Base-by-base conservation (phyloP, 2,113 vertebrate species). In the Sterrhoptilus dennistouni region DNA sequence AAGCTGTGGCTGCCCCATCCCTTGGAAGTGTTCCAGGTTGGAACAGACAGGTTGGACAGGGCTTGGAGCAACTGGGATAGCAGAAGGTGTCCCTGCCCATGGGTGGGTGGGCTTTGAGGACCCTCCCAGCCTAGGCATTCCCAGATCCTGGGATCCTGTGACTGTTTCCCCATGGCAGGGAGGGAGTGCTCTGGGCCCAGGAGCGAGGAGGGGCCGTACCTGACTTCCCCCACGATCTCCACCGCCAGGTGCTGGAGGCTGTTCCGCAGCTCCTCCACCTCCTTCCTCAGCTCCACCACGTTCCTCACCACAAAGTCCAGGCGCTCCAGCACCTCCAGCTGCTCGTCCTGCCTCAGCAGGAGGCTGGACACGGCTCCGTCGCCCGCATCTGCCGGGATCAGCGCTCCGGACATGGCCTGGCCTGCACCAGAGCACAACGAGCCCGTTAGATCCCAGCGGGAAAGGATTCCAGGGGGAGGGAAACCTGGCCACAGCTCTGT, bases 211-310 rank as follows among this genome's bases (percentile, higher is more conserved):
- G 25, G 35, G 40, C 47, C 38, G 31, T 57, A 98, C 99, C 98
- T 99, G 91, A 99, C 98, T 91, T 99, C 99, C 35, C 98, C 98
- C 27, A 98, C 97, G 12, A 99, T 99, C 85, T 99, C 98, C 29
- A 95, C 90, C 0, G 98, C 98, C 16, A 99, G 97, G 53, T 96
- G 97, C 89, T 98, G 98, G 60, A 99, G 98, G 75, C 98, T 97
- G 11, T 83, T 97, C 25, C 98, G 96, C 65, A 99, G 95, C 90
- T 99, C 98, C 21, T 99, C 98, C 59, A 99, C 98, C 83, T 99
- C 99, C 4, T 65, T 96, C 49, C 98, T 97, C 66, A 99, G 97
- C 3, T 98, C 98, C 3, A 90, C 53, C 9, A 99, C 95, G 36
- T 97, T 98, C 65, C 52, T 98, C 93, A 99, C 94, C 87, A 99